Evolutionary conservation across 2,888 invertebrate genomes (phyloP).

Genomic region (Nomada fucata): DNA sequence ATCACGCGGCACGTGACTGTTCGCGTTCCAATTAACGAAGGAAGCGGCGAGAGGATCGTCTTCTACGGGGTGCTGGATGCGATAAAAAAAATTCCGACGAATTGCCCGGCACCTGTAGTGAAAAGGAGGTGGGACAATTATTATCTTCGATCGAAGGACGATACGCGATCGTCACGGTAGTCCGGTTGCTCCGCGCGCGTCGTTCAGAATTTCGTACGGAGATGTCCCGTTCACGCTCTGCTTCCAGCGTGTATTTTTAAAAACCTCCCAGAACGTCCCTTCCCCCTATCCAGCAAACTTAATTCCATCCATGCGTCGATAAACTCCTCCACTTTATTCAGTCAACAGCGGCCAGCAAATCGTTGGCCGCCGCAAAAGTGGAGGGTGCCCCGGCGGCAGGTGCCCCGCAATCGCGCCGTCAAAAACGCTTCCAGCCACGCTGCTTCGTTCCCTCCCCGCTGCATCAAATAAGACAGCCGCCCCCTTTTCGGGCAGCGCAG

Average conservation of each 20-base stretch:
- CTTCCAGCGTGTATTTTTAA: slow-evolving; percentile 45
- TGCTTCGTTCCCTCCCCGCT: background rate
- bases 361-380: slow-evolving; percentile 4
- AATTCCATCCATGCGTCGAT: slow-evolving; percentile 32
- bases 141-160: too few species aligned
- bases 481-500: slow-evolving; percentile 60
- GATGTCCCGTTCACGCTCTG: slow-evolving; percentile 16
- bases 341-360: background rate
- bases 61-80: too few species aligned
- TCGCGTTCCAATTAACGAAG: too few species aligned
- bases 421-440: slow-evolving; percentile 27
- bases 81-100: too few species aligned
- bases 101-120: too few species aligned
- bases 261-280: slow-evolving; percentile 30
- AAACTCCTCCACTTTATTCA: background rate
- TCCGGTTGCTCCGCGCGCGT: background rate
- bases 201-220: slow-evolving; percentile 11
- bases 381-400: slow-evolving; percentile 24
- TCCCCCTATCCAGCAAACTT: slow-evolving; percentile 8
- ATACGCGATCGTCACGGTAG: too few species aligned
- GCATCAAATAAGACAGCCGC: slow-evolving; percentile 59
- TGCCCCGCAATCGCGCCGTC: slow-evolving; percentile 20
- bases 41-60: too few species aligned
- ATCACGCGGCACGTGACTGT: too few species aligned
- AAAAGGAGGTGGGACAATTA: background rate